Evolutionary conservation across 2,888 invertebrate genomes (phyloP), one percentile per base, ranked within the genome.

Genomic region (Phorcus lineatus): DNA sequence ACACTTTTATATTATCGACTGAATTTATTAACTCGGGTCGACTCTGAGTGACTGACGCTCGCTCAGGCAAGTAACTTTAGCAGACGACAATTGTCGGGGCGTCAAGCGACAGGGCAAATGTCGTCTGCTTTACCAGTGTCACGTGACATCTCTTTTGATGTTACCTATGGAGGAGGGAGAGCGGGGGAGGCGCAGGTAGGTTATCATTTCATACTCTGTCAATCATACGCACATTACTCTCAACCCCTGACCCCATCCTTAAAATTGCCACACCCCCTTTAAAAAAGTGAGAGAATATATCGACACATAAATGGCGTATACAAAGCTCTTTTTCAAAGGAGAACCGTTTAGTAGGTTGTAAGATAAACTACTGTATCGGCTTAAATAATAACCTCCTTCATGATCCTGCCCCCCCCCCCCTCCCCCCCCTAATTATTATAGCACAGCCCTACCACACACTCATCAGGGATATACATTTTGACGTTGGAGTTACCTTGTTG

Each of bases 1-100:
- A 62, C 62, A 62, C 62, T 24, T 62, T 62, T 62, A 62, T 62
- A 62, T 62, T 62, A 62, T 62, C 62, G 62, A 62, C 62, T 62
- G 62, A 24, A 62, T 62, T 62, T 62, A 62, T 62, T 62, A 62
- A 62, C 62, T 62, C 62, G 62, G 24, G 62, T 28, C 62, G 24
- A 24, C 28, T 62, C 24, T 11, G 22, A 13, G 13, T 62, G 62
- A 62, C 62, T 28, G 28, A 13, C 62, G 62, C 13, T 24, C 62
- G 62, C 62, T 62, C 62, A 62, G 24, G 62, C 62, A 62, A 62
- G 24, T 62, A 24, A 62, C 62, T 62, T 28, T 28, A 62, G 62
- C 62, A 62, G 62, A 62, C 62, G 62, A 62, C 24, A 28, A 62
- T 62, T 62, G 62, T 24, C 24, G 62, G 62, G 62, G 62, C 62